Evolutionary conservation across 64 coral and sea anemone species (phyloP).

Genomic region (Montipora efflorescens): DNA sequence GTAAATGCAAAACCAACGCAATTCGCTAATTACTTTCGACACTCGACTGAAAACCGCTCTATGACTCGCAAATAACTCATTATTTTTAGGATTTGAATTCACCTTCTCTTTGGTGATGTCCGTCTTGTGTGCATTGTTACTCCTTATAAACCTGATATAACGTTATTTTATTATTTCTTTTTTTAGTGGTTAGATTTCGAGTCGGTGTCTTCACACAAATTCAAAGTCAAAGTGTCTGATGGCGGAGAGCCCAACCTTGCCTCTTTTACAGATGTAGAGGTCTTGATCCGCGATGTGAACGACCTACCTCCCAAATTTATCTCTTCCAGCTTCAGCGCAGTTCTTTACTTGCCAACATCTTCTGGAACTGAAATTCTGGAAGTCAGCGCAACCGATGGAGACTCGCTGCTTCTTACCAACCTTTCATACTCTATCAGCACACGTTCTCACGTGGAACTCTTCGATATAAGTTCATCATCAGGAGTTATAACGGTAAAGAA

Average conservation of each 20-base stretch:
- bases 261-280: slow-evolving; percentile 72
- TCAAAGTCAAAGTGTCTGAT: slow-evolving; percentile 86
- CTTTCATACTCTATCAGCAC: slow-evolving; percentile 62
- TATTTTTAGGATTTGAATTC: too few species aligned
- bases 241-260: slow-evolving; percentile 64
- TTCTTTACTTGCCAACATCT: slow-evolving; percentile 68
- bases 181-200: slow-evolving; percentile 78
- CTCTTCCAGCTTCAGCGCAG: slow-evolving; percentile 21
- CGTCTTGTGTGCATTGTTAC: too few species aligned
- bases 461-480: slow-evolving; percentile 41
- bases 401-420: slow-evolving; percentile 51
- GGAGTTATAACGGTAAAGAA: slow-evolving; percentile 79
- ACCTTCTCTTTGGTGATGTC: too few species aligned
- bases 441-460: slow-evolving; percentile 28
- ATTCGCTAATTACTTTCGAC: too few species aligned
- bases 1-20: too few species aligned
- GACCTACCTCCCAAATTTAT: slow-evolving; percentile 78
- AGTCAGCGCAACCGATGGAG: slow-evolving; percentile 74
- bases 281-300: slow-evolving; percentile 71
- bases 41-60: too few species aligned
- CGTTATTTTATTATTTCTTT: not conserved
- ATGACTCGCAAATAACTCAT: too few species aligned
- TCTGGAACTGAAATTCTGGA: slow-evolving; percentile 42
- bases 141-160: too few species aligned
- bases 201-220: slow-evolving; percentile 55